Percentiles rank a stretch among this genome's conserved stretches.
Evolutionary conservation across 2,888 invertebrate genomes (phyloP).

Genomic region (Sycophila texana): DNA sequence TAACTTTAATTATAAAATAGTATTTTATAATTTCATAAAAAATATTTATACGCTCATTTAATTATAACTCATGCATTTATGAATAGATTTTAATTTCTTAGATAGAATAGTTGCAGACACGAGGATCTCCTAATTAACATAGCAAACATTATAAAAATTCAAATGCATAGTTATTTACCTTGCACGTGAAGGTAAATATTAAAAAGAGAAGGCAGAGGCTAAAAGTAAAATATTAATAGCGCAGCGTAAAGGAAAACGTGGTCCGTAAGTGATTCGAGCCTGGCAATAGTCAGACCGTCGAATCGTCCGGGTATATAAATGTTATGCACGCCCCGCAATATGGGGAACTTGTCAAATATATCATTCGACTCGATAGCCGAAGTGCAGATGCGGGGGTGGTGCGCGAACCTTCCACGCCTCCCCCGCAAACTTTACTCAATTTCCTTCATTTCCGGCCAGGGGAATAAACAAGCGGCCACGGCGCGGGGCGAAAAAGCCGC

Average conservation of each 20-base stretch:
- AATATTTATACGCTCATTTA: too few species aligned
- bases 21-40: too few species aligned
- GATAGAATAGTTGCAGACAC: too few species aligned
- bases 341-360: slow-evolving; percentile 29
- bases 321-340: not conserved
- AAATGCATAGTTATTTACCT: too few species aligned
- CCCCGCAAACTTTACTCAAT: slow-evolving; percentile 24
- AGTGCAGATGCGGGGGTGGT: not conserved
- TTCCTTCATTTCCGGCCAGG: slow-evolving; percentile 5
- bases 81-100: too few species aligned
- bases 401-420: not conserved
- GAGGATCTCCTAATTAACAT: too few species aligned
- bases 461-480: slow-evolving; percentile 3
- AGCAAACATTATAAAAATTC: too few species aligned
- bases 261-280: not conserved
- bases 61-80: too few species aligned
- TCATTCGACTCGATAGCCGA: slow-evolving; percentile 12
- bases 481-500: slow-evolving; percentile 5
- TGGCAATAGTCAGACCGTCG: not conserved
- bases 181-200: too few species aligned
- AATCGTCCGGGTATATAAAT: not conserved
- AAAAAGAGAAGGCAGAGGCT: too few species aligned
- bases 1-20: too few species aligned
- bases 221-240: too few species aligned
- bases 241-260: not conserved